A percentile compares a stretch with the other conserved stretches of the same genome.
Conservation (phyloP, 2,113 vertebrate species). For the Amazona guildingii region DNA sequence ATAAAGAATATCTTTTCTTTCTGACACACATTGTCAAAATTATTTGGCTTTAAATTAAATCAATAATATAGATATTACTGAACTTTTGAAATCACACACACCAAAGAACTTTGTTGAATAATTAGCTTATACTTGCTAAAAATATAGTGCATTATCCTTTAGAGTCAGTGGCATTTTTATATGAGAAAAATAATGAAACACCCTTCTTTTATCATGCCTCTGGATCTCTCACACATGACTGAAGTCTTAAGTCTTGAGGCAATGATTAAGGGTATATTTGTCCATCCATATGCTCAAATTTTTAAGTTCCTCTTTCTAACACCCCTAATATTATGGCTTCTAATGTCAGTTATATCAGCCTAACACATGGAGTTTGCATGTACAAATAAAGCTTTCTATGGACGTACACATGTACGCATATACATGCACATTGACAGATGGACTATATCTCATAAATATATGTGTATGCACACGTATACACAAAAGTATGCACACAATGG, state of each 20-base stretch:
- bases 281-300: neutral
- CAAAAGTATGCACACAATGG: accelerated
- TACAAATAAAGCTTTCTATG: neutral
- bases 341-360: neutral
- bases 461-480: accelerated
- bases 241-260: neutral
- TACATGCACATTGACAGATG: neutral
- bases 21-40: neutral
- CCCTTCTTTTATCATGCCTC: neutral
- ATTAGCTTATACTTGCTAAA: neutral
- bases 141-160: neutral
- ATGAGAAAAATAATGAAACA: neutral
- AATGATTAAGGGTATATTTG: neutral
- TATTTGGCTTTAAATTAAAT: neutral
- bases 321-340: neutral
- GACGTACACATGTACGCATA: neutral
- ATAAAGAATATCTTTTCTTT: neutral
- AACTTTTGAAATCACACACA: neutral
- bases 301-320: neutral
- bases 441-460: neutral
- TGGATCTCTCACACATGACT: neutral
- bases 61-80: neutral
- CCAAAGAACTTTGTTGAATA: neutral
- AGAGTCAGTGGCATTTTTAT: neutral
- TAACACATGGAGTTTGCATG: neutral